Conservation (phyloP, 2,888 invertebrate genomes). For the Mimachlamys varia region DNA sequence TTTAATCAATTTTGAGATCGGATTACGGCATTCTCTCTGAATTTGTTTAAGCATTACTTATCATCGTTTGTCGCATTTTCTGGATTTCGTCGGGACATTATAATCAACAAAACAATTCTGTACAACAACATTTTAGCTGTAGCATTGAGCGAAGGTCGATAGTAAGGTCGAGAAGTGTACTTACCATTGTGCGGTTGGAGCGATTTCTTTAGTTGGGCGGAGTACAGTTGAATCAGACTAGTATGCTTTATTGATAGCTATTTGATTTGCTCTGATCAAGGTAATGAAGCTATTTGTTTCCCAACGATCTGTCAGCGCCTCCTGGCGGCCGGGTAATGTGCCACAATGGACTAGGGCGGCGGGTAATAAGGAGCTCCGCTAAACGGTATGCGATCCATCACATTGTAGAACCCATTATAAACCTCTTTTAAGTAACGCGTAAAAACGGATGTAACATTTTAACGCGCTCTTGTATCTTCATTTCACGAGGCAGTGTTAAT, state of each 20-base stretch:
- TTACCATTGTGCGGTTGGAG: not conserved
- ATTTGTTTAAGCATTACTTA: too few relatives aligned
- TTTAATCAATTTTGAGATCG: too few relatives aligned
- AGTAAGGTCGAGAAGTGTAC: not conserved
- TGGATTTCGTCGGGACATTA: too few relatives aligned
- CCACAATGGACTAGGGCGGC: not conserved
- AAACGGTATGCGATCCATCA: not conserved
- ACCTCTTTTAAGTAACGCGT: conserved; percentile 31
- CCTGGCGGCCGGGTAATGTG: conserved; percentile 1
- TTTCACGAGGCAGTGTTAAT: conserved; percentile 8
- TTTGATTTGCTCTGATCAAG: conserved; percentile 1
- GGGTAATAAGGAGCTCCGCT: not conserved
- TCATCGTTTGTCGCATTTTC: too few relatives aligned
- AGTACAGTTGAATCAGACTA: not conserved
- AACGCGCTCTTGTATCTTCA: conserved; percentile 20
- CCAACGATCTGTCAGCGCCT: conserved; percentile 3
- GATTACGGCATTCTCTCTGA: too few relatives aligned
- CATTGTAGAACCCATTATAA: not conserved
- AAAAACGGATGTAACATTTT: conserved; percentile 21
- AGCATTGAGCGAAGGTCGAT: not conserved
- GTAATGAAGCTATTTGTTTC: conserved; percentile 34
- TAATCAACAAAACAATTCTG: too few relatives aligned
- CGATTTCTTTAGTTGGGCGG: not conserved
- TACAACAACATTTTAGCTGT: too few relatives aligned
- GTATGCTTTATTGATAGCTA: not conserved